Evolutionary conservation across 2,113 vertebrate species (phyloP), one percentile per base, ranked within the genome.

Genomic region (Blennius ocellaris): DNA sequence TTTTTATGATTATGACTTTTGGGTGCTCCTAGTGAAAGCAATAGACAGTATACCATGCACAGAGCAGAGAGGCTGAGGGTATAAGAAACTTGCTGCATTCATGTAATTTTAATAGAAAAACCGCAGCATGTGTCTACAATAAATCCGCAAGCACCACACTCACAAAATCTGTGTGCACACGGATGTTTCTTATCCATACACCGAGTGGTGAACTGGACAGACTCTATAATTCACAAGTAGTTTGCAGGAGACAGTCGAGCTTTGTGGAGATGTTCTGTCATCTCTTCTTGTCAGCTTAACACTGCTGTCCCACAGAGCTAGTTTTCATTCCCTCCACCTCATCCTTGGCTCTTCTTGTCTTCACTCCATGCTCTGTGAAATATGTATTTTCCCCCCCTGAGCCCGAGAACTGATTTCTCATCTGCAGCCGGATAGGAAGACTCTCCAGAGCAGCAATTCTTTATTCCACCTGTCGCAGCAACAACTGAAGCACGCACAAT

Each of bases 281-380:
- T 86, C 76, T 78, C 84, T 78, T 75, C 89, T 82, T 91, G 87
- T 89, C 89, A 88, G 74, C 61, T 90, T 90, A 91, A 83, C 81
- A 70, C 78, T 52, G 52, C 76, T 12, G 80, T 80, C 70, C 83
- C 77, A 81, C 76, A 37, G 65, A 82, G 79, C 74, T 76, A 5
- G 76, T 85, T 87, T 84, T 82, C 87, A 77, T 83, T 84, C 81
- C 83, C 73, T 77, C 72, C 64, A 63, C 80, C 64, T 85, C 80
- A 70, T 78, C 71, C 69, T 61, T 5, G 9, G 49, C 80, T 88
- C 66, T 47, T 84, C 74, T 47, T 47, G 51, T 77, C 76, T 79
- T 55, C 73, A 69, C 69, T 69, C 77, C 73, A 72, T 54, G 71
- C 72, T 82, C 83, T 83, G 84, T 89, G 77, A 87, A 90, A 90